A percentile compares a stretch with the other conserved stretches of the same genome.
Evolutionary conservation across 2,888 invertebrate species (phyloP).

Genomic region (Coenonympha glycerion): DNA sequence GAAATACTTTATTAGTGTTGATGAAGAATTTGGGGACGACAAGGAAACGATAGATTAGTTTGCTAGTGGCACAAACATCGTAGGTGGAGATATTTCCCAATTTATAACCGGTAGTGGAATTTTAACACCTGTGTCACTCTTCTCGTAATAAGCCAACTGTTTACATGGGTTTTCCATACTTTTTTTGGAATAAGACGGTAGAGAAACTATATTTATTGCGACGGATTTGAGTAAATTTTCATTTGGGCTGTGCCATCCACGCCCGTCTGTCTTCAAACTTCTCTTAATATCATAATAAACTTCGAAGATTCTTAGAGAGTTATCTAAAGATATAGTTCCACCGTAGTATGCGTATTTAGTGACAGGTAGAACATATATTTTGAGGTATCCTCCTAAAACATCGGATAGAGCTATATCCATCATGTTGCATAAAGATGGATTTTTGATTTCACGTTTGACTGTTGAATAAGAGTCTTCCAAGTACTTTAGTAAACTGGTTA

Average conservation of each 20-base stretch:
- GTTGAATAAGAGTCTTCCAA: conserved; percentile 41
- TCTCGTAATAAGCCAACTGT: conserved; percentile 49
- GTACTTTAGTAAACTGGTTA: conserved; percentile 42
- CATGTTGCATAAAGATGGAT: conserved; percentile 35
- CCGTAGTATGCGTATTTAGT: conserved; percentile 78
- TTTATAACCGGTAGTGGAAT: conserved; percentile 78
- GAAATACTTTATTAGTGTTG: conserved; percentile 75
- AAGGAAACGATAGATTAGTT: conserved; percentile 44
- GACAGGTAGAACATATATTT: conserved; percentile 75
- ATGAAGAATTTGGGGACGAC: conserved; percentile 39
- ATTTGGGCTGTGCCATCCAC: conserved; percentile 69
- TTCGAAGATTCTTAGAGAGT: conserved; percentile 70
- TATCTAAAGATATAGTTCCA: conserved; percentile 74
- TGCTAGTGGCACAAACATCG: conserved; percentile 79
- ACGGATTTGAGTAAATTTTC: conserved; percentile 39
- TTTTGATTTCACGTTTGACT: conserved; percentile 41
- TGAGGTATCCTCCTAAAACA: conserved; percentile 77
- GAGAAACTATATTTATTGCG: conserved; percentile 39
- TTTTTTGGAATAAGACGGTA: conserved; percentile 30
- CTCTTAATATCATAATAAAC: conserved; percentile 76
- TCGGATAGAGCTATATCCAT: conserved; percentile 64
- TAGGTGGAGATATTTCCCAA: conserved; percentile 65
- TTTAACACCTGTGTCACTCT: conserved; percentile 37
- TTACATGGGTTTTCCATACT: conserved; percentile 43
- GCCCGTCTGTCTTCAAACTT: conserved; percentile 76